These are phyloP conservation scores for Bovichtus diacanthus DNA, from an alignment of 2,797 vertebrate genomes.

Conservation along the genomic window DNA sequence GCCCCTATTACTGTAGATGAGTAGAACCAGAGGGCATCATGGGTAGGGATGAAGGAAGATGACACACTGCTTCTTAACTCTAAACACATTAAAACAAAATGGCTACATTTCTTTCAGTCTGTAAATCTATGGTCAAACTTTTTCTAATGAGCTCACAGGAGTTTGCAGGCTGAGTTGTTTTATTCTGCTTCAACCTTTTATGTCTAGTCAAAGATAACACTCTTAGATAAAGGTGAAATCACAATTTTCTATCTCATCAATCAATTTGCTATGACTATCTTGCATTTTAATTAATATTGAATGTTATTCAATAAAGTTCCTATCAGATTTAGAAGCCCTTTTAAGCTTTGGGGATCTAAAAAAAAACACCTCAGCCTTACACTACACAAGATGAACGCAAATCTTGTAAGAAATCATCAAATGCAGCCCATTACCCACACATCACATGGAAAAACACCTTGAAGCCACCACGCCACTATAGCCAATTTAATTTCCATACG, in stretches of 20 bases:
- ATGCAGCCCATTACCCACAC: conserved; percentile 69
- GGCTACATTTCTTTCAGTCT: conserved; percentile 43
- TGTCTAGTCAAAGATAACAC: conserved; percentile 11
- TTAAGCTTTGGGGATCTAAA: conserved; percentile 26
- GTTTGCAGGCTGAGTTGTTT: conserved; percentile 7
- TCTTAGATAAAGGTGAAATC: conserved; percentile 11
- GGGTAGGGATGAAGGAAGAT: conserved; percentile 54
- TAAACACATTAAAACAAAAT: conserved; percentile 59
- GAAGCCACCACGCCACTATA: conserved; percentile 74
- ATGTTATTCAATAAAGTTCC: conserved; percentile 34
- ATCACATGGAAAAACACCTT: conserved; percentile 79
- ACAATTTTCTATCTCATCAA: conserved; percentile 15
- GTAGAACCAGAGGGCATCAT: conserved; percentile 67
- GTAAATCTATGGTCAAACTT: conserved; percentile 10
- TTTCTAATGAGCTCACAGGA: conserved; percentile 12
- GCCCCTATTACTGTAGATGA: conserved; percentile 63
- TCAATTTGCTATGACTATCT: conserved; percentile 28
- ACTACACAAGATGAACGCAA: conserved; percentile 33
- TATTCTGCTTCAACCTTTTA: conserved; percentile 20
- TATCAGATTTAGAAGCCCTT: conserved; percentile 48
- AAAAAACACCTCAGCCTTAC: conserved; percentile 44
- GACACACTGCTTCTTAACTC: conserved; percentile 47
- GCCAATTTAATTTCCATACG: conserved; percentile 85
- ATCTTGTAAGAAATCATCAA: conserved; percentile 68
- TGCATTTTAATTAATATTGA: conserved; percentile 38